These are phyloP conservation scores for Protonemura montana DNA, from an alignment of 2,888 invertebrate species.

Conservation along the genomic window DNA sequence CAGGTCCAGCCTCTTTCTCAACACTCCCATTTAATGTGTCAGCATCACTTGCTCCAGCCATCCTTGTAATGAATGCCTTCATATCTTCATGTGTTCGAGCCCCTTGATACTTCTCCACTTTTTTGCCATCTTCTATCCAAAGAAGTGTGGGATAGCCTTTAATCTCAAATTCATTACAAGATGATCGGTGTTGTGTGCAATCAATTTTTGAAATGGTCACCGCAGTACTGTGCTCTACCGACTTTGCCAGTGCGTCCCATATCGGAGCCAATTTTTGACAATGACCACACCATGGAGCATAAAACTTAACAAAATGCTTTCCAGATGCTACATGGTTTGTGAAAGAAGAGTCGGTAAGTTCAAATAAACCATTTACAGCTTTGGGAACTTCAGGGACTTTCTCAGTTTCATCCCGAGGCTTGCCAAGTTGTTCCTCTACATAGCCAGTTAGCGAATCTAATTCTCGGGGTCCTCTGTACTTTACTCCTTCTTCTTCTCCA, in stretches of 20 bases:
- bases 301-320: slow-evolving; percentile 89
- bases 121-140: slow-evolving; percentile 88
- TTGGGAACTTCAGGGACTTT: slow-evolving; percentile 62
- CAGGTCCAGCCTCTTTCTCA: slow-evolving; percentile 59
- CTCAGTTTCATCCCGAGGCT: slow-evolving; percentile 49
- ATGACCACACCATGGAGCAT: slow-evolving; percentile 90
- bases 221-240: slow-evolving; percentile 70
- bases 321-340: slow-evolving; percentile 75
- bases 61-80: slow-evolving; percentile 74
- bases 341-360: slow-evolving; percentile 79
- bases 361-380: slow-evolving; percentile 69
- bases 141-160: slow-evolving; percentile 87
- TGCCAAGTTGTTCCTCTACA: slow-evolving; percentile 75
- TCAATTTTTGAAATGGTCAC: slow-evolving; percentile 84
- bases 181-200: slow-evolving; percentile 77
- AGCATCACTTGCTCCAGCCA: slow-evolving; percentile 65
- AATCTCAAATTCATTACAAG: slow-evolving; percentile 82
- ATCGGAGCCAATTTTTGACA: slow-evolving; percentile 85
- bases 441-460: slow-evolving; percentile 78
- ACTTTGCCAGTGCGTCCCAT: slow-evolving; percentile 83
- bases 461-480: slow-evolving; percentile 81
- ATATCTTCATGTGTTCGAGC: slow-evolving; percentile 73
- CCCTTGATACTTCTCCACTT: slow-evolving; percentile 80
- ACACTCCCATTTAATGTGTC: slow-evolving; percentile 58
- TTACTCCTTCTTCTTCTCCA: slow-evolving; percentile 70